Conservation (phyloP, 2,888 invertebrate genomes). For the Thymelicus sylvestris region DNA sequence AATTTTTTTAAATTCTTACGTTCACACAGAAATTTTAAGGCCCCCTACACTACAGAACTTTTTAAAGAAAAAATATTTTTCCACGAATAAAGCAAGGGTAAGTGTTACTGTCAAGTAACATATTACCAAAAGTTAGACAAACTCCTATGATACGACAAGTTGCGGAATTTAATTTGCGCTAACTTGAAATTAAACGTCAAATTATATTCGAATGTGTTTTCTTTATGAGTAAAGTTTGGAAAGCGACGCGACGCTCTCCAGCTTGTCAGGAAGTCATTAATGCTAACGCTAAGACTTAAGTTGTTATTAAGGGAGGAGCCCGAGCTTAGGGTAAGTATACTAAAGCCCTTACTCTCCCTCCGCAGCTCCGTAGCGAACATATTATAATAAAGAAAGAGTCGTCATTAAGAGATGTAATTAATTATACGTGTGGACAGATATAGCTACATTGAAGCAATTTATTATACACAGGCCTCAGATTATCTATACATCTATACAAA, state of each 20-base stretch:
- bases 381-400: not conserved
- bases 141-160: not conserved
- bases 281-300: constrained; percentile 15
- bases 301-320: not conserved
- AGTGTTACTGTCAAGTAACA: not conserved
- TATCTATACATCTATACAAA: too few species aligned
- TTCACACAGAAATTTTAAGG: too few species aligned
- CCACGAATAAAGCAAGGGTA: not conserved
- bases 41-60: too few species aligned
- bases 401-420: not conserved
- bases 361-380: not conserved
- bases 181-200: constrained; percentile 17
- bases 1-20: too few species aligned
- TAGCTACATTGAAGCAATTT: not conserved
- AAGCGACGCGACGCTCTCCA: not conserved
- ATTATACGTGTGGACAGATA: not conserved
- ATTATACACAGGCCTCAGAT: too few species aligned
- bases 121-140: not conserved
- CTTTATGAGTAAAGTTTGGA: constrained; percentile 24
- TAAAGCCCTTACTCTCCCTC: not conserved
- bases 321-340: not conserved
- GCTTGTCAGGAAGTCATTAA: constrained; percentile 13
- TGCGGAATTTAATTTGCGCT: constrained; percentile 9
- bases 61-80: not conserved
- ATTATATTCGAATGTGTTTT: constrained; percentile 20